phyloP scores from a whole-genome alignment of 2,113 vertebrate species.

The Hypomesus transpacificus region DNA sequence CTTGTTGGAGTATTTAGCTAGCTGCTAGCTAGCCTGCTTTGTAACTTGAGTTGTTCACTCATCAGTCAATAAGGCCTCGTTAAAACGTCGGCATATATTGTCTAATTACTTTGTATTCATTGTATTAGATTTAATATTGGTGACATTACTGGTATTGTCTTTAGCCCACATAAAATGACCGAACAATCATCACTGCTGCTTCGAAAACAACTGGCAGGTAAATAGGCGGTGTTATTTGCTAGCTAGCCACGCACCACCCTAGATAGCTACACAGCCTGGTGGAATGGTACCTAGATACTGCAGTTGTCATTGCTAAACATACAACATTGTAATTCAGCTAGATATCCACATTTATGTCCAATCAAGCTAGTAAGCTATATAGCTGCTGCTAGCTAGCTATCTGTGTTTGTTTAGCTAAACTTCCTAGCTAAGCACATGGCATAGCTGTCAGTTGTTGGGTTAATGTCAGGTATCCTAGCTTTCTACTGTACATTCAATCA shows the following conservation, averaged over 20 bases:
- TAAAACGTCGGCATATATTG: background rate
- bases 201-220: constrained; percentile 75
- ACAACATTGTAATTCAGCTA: too few species aligned
- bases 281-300: background rate
- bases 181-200: constrained; percentile 72
- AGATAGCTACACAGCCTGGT: constrained; percentile 7
- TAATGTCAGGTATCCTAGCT: too few species aligned
- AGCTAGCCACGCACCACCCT: constrained; percentile 20
- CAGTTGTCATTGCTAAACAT: too few species aligned
- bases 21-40: background rate
- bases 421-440: background rate
- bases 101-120: background rate
- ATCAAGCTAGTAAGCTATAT: background rate
- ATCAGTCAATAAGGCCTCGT: background rate
- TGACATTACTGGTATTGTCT: background rate
- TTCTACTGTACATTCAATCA: too few species aligned
- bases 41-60: background rate
- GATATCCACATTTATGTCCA: too few species aligned
- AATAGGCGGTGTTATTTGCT: constrained; percentile 24
- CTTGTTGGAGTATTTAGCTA: background rate
- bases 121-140: background rate
- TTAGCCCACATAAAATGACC: constrained; percentile 58
- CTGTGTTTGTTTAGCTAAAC: background rate
- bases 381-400: background rate
- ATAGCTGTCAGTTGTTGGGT: too few species aligned